Evolutionary conservation across 2,113 vertebrate genomes (phyloP).

Genomic region (Candoia aspera): DNA sequence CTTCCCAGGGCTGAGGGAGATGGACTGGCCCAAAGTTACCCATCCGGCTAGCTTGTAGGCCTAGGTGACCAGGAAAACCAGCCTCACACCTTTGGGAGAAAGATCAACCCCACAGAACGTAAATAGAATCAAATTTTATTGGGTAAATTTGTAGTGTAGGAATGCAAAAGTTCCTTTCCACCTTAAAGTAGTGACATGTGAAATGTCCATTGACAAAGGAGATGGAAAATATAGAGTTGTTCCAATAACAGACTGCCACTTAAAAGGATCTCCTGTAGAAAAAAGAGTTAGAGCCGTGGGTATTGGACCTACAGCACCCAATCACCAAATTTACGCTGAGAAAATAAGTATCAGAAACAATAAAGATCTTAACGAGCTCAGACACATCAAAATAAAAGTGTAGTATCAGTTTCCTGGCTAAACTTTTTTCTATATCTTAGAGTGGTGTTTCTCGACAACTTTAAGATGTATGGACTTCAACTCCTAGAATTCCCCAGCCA

Average conservation of each 20-base stretch:
- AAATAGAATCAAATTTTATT: too few relatives aligned
- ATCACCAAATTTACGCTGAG: neutral
- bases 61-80: too few relatives aligned
- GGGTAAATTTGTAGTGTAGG: neutral
- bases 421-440: neutral
- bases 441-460: neutral
- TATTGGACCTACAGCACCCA: neutral
- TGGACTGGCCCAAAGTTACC: too few relatives aligned
- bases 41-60: too few relatives aligned
- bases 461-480: neutral
- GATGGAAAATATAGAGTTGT: neutral
- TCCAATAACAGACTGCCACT: neutral
- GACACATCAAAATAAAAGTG: neutral
- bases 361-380: neutral
- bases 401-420: neutral
- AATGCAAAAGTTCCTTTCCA: too few relatives aligned
- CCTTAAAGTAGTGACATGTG: neutral
- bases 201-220: neutral
- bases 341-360: neutral
- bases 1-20: too few relatives aligned
- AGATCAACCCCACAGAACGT: too few relatives aligned
- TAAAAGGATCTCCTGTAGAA: neutral
- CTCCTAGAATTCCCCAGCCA: neutral
- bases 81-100: too few relatives aligned
- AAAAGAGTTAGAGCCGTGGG: neutral